phyloP scores from a whole-genome alignment of 2,113 vertebrate genomes.

The Mastomys natalensis region DNA sequence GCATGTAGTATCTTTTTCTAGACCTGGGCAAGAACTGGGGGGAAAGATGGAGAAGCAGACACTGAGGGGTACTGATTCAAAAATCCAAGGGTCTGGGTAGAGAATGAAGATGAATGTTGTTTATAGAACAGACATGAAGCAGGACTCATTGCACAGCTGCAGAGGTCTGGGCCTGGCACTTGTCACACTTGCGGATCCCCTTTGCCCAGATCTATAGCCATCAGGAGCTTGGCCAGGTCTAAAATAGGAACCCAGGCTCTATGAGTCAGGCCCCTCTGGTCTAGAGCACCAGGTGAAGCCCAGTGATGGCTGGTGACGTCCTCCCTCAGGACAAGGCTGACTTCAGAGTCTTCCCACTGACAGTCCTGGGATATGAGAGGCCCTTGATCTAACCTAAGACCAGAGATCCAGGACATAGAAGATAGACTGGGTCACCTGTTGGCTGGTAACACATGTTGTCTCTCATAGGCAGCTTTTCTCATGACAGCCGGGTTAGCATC shows the following conservation, averaged over 20 bases:
- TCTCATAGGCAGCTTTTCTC: conserved; percentile 90
- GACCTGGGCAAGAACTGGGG: neutral
- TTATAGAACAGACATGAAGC: neutral
- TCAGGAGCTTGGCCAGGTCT: neutral
- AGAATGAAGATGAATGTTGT: neutral
- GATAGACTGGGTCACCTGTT: neutral
- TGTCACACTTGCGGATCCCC: neutral
- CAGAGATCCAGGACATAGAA: neutral
- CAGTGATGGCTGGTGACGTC: neutral
- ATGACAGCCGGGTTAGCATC: conserved; percentile 91
- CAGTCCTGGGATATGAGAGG: neutral
- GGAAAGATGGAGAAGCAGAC: neutral
- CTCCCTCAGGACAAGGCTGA: neutral
- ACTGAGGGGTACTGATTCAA: neutral
- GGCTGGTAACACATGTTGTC: conserved; percentile 59
- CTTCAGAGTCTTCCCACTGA: neutral
- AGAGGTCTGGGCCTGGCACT: neutral
- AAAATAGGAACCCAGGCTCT: too few species aligned
- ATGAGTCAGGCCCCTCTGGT: neutral
- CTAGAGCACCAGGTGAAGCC: neutral
- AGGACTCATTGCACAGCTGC: neutral
- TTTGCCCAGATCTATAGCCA: neutral
- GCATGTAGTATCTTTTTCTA: neutral
- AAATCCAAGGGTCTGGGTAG: neutral
- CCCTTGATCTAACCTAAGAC: neutral